Evolutionary conservation across 2,113 vertebrate genomes (phyloP).

Genomic region (Silurus asotus): DNA sequence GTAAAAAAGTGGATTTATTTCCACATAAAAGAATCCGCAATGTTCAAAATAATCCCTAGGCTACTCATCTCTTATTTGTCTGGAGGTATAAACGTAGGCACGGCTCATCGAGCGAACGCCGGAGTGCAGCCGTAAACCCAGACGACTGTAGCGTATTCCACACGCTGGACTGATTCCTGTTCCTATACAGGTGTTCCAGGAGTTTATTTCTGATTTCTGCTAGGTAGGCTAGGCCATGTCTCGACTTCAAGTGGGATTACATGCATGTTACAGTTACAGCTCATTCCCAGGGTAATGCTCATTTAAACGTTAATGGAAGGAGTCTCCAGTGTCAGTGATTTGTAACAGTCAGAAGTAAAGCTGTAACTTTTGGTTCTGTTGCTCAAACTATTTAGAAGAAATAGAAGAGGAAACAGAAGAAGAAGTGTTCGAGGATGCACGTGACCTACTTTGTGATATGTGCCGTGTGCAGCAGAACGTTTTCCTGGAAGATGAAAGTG

Average conservation of each 20-base stretch:
- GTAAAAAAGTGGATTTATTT: neutral
- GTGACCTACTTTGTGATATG: neutral
- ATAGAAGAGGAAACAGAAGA: neutral
- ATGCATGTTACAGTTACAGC: neutral
- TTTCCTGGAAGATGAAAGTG: constrained; percentile 3
- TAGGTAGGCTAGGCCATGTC: too few species aligned
- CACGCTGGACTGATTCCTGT: neutral
- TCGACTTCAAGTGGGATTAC: too few species aligned
- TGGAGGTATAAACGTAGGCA: neutral
- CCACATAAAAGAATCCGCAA: neutral
- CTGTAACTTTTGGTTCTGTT: neutral
- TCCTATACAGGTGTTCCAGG: too few species aligned
- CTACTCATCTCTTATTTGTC: neutral
- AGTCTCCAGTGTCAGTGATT: neutral
- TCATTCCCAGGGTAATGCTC: neutral
- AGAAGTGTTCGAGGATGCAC: neutral
- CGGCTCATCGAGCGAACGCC: neutral
- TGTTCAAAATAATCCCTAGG: neutral
- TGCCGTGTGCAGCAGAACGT: neutral
- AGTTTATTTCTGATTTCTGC: too few species aligned
- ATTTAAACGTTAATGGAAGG: neutral
- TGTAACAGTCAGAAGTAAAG: neutral
- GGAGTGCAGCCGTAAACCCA: neutral
- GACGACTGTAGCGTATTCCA: neutral
- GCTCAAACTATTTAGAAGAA: neutral